phyloP scores from a whole-genome alignment of 2,888 invertebrate genomes.

The Hypercompe scribonia region DNA sequence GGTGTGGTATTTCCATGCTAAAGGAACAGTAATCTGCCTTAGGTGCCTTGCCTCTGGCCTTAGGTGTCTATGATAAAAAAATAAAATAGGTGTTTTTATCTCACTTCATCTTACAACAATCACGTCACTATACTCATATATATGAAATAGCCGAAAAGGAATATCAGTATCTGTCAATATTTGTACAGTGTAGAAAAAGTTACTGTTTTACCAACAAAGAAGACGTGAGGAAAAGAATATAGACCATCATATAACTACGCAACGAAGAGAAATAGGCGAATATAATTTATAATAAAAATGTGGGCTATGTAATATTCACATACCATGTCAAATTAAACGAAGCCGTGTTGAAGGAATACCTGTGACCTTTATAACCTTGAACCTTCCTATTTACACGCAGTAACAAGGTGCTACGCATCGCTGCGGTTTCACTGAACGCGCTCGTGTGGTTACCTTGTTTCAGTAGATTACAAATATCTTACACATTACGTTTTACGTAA shows the following conservation, averaged over 20 bases:
- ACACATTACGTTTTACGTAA: neutral
- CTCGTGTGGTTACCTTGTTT: conserved; percentile 1
- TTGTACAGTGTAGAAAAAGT: neutral
- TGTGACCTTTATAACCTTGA: conserved; percentile 6
- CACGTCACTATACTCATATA: too few species aligned
- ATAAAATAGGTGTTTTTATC: too few species aligned
- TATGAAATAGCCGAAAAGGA: too few species aligned
- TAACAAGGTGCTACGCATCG: conserved; percentile 6
- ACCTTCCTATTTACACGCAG: conserved; percentile 11
- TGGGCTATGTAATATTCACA: conserved; percentile 16
- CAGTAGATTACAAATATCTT: conserved; percentile 1
- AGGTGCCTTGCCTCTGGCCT: too few species aligned
- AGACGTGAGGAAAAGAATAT: neutral
- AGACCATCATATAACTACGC: neutral
- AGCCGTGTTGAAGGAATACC: conserved; percentile 10
- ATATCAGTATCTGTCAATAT: neutral
- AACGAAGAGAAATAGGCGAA: conserved; percentile 6
- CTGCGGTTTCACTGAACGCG: neutral
- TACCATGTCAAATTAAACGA: conserved; percentile 12
- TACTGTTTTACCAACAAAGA: neutral
- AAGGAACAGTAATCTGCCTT: too few species aligned
- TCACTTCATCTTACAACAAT: too few species aligned
- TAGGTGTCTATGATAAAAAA: too few species aligned
- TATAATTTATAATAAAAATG: conserved; percentile 18
- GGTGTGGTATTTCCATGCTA: too few species aligned